These are phyloP conservation scores for Sphyrna mokarran DNA, from an alignment of 2,113 vertebrate genomes.

Conservation along the genomic window DNA sequence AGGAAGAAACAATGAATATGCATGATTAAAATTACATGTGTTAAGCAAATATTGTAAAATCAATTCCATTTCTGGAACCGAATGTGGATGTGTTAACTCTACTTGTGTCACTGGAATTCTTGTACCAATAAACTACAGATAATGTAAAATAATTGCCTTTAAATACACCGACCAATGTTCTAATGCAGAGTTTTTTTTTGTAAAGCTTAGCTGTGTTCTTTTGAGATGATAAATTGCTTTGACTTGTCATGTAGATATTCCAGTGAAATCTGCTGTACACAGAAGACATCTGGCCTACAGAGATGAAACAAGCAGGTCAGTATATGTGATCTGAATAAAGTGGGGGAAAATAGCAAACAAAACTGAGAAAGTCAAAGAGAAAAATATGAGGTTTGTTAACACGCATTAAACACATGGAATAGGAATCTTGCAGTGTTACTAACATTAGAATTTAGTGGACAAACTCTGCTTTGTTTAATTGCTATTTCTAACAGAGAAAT, in stretches of 20 bases:
- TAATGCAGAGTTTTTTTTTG: not conserved
- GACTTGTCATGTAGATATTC: not conserved
- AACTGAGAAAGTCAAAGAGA: not conserved
- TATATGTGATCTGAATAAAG: not conserved
- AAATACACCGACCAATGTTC: not conserved
- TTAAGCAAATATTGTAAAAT: not conserved
- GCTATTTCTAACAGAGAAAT: not conserved
- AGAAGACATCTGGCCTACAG: not conserved
- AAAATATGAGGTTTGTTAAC: not conserved
- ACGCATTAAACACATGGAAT: not conserved
- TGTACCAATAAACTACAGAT: not conserved
- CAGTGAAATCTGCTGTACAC: not conserved
- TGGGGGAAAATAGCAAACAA: not conserved
- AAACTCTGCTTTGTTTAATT: not conserved
- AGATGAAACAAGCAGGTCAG: slow-evolving; percentile 8
- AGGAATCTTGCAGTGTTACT: not conserved
- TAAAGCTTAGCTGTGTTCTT: not conserved
- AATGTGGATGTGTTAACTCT: not conserved
- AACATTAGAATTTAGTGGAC: not conserved
- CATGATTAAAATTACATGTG: not conserved
- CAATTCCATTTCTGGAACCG: not conserved
- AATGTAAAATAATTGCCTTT: not conserved
- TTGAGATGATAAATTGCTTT: slow-evolving; percentile 17
- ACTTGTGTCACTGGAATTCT: not conserved
- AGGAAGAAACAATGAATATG: not conserved